These are phyloP conservation scores for Cheilinus undulatus DNA, from an alignment of 2,113 vertebrate genomes.

Conservation along the genomic window DNA sequence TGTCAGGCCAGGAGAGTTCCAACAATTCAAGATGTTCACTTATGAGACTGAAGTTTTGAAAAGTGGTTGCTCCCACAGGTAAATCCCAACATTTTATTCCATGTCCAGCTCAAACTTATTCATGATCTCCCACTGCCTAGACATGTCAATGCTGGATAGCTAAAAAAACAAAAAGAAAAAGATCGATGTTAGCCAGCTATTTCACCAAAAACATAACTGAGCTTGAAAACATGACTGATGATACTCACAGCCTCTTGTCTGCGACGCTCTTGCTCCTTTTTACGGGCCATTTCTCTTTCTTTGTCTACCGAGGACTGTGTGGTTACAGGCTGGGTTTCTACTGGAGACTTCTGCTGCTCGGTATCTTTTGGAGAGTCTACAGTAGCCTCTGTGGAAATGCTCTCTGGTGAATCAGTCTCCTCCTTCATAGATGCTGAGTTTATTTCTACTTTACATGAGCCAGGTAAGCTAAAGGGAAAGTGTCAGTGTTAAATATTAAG, in stretches of 20 bases:
- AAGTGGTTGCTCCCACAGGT: slow-evolving; percentile 1
- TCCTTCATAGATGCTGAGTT: slow-evolving; percentile 27
- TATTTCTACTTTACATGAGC: slow-evolving; percentile 26
- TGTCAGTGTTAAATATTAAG: background rate
- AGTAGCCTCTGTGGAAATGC: slow-evolving; percentile 41
- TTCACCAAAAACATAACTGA: background rate
- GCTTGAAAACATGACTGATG: background rate
- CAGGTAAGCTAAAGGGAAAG: slow-evolving; percentile 46
- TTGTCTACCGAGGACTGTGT: slow-evolving; percentile 54
- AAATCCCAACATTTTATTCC: slow-evolving; percentile 68
- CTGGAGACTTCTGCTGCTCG: slow-evolving; percentile 34
- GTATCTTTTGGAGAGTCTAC: slow-evolving; percentile 44
- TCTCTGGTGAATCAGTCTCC: slow-evolving; percentile 43
- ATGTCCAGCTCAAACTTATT: slow-evolving; percentile 91
- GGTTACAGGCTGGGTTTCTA: slow-evolving; percentile 41
- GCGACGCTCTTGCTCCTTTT: slow-evolving; percentile 91
- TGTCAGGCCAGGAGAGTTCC: background rate
- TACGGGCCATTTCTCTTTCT: slow-evolving; percentile 87
- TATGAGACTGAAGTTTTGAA: background rate
- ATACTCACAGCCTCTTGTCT: slow-evolving; percentile 89
- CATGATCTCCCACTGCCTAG: slow-evolving; percentile 91
- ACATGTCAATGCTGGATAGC: slow-evolving; percentile 91
- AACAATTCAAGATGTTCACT: background rate
- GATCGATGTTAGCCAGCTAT: background rate
- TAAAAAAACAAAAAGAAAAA: slow-evolving; percentile 68